Evolutionary conservation across 1,140 invertebrate species (phyloP), one percentile per base, ranked within the genome.

Genomic region (Penaeus vannamei): DNA sequence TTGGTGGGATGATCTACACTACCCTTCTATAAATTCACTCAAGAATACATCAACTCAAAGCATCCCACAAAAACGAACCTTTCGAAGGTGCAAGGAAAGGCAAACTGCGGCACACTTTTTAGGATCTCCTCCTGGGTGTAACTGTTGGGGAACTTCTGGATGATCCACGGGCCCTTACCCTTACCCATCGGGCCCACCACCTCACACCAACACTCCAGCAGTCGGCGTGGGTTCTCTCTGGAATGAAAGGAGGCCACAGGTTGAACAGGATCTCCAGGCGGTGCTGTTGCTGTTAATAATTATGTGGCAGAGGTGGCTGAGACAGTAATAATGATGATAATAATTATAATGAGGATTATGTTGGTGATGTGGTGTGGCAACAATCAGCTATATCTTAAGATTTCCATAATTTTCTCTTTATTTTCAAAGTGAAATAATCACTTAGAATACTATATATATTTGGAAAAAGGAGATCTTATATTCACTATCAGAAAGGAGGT

Each of bases 101-200:
- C 95, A 94, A 97, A 97, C 94, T 97, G 95, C 72, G 96, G 96
- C 91, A 97, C 95, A 92, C 95, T 95, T 93, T 96, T 96, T 46
- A 97, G 93, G 91, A 97, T 95, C 92, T 97, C 96, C 92, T 95
- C 94, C 93, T 97, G 95, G 92, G 94, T 95, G 92, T 96, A 97
- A 84, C 93, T 94, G 90, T 95, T 95, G 82, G 96, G 96, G 94
- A 95, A 97, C 92, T 96, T 96, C 92, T 96, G 95, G 23, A 96
- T 93, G 92, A 97, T 95, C 94, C 95, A 96, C 85, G 96, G 94
- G n/a, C 72, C 72, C 3, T 83, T 82, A 1, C 80, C 87, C 29
- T 59, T 83, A 19, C 36, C 87, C 64, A 60, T 64, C 8, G 87
- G 87, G 29, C 82, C 87, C 22, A 89, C 87, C 72, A 89, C 87